Base-by-base conservation (phyloP, 2,113 vertebrate species). In the Sturnira hondurensis region DNA sequence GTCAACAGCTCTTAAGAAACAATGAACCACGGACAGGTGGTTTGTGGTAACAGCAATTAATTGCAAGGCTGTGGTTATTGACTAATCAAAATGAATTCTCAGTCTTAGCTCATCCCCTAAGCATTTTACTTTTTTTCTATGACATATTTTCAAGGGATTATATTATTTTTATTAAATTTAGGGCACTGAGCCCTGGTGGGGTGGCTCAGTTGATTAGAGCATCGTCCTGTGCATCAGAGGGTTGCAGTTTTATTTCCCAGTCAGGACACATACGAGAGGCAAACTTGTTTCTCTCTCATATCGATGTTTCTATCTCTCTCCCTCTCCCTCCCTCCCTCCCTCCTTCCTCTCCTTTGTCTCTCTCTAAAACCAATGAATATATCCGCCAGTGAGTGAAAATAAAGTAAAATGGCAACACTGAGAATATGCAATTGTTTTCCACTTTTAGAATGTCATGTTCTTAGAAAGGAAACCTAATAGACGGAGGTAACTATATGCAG, bases 31-130 rank as follows among this genome's bases (percentile, higher is more conserved):
- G 1, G 15, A 78, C 54, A 68, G 61, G 16, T 58, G 14, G 71
- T 78, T 77, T 94, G 76, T 78, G 73, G 52, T 95, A 14, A 95
- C 19, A 88, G 56, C 67, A 87, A 56, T 63, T 97, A 67, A 88
- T 68, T 82, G 22, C 65, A 90, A 88, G n/a, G 73, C 58, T 92
- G 77, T 91, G 91, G 85, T 82, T 96, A 89, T 36, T 88, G 90
- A 68, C 52, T 86, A 94, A 93, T 65, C 47, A 78, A 45, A 91
- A 78, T 81, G 71, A 85, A 22, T 87, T 73, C 52, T 94, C 61
- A 58, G 36, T 15, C 77, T 81, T 58, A 71, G 45, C 54, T 77
- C 43, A 52, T 28, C 14, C 19, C 15, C 19, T 5, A n/a, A 67
- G 43, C 13, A 88, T 80, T 94, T 85, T 68, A 5, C 28, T 36